Base-by-base conservation (phyloP, 2,113 vertebrate genomes). In the Eupsittula cactorum region DNA sequence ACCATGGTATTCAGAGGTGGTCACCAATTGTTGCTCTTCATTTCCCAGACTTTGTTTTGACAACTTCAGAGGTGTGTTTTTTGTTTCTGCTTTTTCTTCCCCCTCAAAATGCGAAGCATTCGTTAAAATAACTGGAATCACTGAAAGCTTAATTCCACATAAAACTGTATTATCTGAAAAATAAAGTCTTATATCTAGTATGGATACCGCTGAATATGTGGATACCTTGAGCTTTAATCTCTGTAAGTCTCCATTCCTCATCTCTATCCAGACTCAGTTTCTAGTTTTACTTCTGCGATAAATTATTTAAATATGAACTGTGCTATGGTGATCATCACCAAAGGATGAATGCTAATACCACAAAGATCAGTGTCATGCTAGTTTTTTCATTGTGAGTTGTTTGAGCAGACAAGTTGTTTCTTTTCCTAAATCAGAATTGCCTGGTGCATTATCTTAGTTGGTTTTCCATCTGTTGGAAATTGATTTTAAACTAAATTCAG, bases 31-130 rank as follows among this genome's bases (percentile, higher is more conserved):
- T 89, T 95, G 24, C 21, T 94, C 24, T 69, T 91, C 37, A 25
- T 91, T 96, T 92, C 62, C 65, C 89, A 53, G 21, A 20, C 35
- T 94, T 89, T 78, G 27, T 91, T 87, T 93, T 87, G 62, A 67
- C 17, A 69, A 9, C 5, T 62, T 65, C 25, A 75, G 37, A 70
- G 41, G 24, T 67, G 52, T 15, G 9, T 2, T 10, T 95, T 92
- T 81, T 69, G 25, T 92, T 94, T 85, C 79, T 82, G 11, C 29
- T 60, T 68, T 74, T 50, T 64, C 5, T 18, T 4, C 13, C 16
- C 44, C 29, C 21, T 91, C 16, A 63, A 77, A 70, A 74, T 62
- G 7, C 10, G 47, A 81, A 62, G 31, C 17, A 35, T 86, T 88
- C 42, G 15, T 91, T 70, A 24, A 16, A 47, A 0, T 70, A 81